These are phyloP conservation scores for Orthonevra nobilis DNA, from an alignment of 2,888 invertebrate genomes.

Conservation along the genomic window DNA sequence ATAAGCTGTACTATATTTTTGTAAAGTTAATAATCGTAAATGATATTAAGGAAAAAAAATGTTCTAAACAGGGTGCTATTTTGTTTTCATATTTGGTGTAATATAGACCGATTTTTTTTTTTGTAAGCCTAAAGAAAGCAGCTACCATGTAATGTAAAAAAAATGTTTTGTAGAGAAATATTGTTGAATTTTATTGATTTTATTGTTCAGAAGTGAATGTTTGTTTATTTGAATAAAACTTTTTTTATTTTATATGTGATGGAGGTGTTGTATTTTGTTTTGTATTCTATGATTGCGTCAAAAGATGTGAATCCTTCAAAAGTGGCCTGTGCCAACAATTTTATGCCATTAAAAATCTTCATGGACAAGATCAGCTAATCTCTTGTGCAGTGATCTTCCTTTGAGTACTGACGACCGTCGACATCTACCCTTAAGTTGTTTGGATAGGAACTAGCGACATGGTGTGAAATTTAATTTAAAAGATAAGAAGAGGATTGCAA, in stretches of 20 bases:
- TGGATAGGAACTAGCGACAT: no score
- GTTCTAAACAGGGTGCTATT: slow-evolving; percentile 67
- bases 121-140: slow-evolving; percentile 51
- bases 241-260: slow-evolving; percentile 63
- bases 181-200: slow-evolving; percentile 71
- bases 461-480: no score
- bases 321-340: no score
- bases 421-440: no score
- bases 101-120: slow-evolving; percentile 53
- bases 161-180: slow-evolving; percentile 67
- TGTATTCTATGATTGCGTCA: no score
- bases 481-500: no score
- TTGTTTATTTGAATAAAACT: slow-evolving; percentile 70
- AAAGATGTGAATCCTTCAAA: no score
- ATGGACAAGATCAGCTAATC: no score
- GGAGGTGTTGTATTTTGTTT: slow-evolving; percentile 35
- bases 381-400: no score
- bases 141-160: slow-evolving; percentile 63
- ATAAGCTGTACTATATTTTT: slow-evolving; percentile 50
- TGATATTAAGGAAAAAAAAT: slow-evolving; percentile 24
- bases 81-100: slow-evolving; percentile 65
- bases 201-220: slow-evolving; percentile 70
- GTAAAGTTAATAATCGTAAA: slow-evolving; percentile 15
- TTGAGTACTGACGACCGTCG: no score
- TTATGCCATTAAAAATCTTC: no score